Base-by-base conservation (phyloP, 1,140 invertebrate genomes). In the Zaprionus inermis region DNA sequence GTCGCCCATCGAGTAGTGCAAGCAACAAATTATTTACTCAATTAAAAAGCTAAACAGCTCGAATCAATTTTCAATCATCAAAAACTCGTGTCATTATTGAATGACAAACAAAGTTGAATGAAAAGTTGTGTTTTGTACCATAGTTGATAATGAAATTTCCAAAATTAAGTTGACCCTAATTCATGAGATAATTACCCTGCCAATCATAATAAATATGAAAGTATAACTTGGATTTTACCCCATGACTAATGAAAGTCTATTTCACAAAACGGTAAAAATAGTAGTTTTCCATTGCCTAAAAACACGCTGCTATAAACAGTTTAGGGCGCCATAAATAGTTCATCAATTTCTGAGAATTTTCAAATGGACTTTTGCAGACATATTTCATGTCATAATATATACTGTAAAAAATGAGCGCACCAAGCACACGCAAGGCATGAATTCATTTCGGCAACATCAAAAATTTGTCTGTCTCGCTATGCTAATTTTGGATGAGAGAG, bases 401-500 rank as follows among this genome's bases (percentile, higher is more conserved):
- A 18, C 44, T 49, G 44, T 49, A 49, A 49, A 22, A 22, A n/a
- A n/a, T n/a, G n/a, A 6, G 38, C 38, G 38, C 38, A 44, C 38
- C n/a, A n/a, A 44, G 7, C 20, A 12, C 10, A 11, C 18, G 11
- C 3, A 22, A 49, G 3, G 12, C 18, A 49, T 49, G 11, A 16
- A 46, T 18, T 46, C 16, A 46, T n/a, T 20, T 46, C 12, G 16
- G 10, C 7, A 11, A 22, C 20, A 28, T 16, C n/a, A 44, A 16
- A 44, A 44, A 44, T 44, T 59, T 54, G 22, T 11, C 38, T 11
- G 54, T 16, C 38, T 44, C n/a, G 12, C 24, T 75, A 65, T 75
- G 72, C 36, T 65, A 72, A 75, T 75, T 71, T 65, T 11, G 24
- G 5, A 24, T 24, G 49, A 52, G 49, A 28, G 55, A 3, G 57